These are phyloP conservation scores for Anguilla obscura DNA, from an alignment of 2,797 vertebrate genomes.

Conservation along the genomic window DNA sequence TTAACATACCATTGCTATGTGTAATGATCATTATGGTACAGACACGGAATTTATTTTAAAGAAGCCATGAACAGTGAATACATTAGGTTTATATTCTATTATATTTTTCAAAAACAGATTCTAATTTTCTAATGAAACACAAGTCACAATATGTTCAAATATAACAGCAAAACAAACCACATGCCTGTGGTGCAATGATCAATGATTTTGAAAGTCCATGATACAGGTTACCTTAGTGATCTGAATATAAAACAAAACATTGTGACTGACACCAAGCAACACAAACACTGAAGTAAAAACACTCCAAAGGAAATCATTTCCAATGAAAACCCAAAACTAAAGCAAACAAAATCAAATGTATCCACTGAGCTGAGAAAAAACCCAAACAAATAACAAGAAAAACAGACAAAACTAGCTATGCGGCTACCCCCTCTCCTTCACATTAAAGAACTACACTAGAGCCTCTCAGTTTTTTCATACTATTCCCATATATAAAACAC, in stretches of 20 bases:
- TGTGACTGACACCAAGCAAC: neutral
- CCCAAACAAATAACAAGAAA: neutral
- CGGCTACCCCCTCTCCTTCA: neutral
- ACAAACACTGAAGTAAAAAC: neutral
- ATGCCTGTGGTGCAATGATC: neutral
- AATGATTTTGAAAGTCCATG: neutral
- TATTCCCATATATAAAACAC: neutral
- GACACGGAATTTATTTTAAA: neutral
- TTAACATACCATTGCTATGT: neutral
- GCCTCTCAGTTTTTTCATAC: neutral
- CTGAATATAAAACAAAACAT: neutral
- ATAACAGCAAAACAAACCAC: neutral
- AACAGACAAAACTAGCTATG: neutral
- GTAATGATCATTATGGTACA: neutral
- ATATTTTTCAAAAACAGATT: slow-evolving; percentile 13
- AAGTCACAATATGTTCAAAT: neutral
- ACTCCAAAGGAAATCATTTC: neutral
- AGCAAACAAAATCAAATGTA: neutral
- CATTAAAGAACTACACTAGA: neutral
- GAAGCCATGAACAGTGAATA: neutral
- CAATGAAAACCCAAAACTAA: neutral
- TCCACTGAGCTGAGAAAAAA: neutral
- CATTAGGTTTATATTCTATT: neutral
- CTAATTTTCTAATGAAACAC: neutral
- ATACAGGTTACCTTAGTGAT: neutral